phyloP scores from a whole-genome alignment of 1,140 invertebrate genomes.

The Orchestia grillus region DNA sequence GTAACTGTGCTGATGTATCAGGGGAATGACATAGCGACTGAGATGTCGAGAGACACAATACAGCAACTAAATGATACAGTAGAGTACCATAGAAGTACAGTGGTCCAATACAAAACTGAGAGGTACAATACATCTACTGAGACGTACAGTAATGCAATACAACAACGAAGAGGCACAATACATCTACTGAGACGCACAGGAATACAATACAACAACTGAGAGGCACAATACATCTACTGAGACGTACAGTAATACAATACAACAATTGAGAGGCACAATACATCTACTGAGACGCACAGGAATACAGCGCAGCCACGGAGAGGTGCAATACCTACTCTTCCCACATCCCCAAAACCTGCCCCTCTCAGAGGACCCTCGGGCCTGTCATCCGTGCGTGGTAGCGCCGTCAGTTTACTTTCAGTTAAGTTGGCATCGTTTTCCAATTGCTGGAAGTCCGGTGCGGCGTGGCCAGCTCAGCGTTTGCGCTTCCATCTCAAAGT shows the following conservation, averaged over 20 bases:
- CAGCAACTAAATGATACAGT: no score
- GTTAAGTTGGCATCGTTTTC: constrained; percentile 7
- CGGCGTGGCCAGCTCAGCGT: not conserved
- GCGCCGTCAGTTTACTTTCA: not conserved
- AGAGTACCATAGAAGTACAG: no score
- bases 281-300: not conserved
- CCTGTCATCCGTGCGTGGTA: no score
- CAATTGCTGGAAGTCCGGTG: not conserved
- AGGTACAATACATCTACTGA: not conserved
- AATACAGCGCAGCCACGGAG: not conserved
- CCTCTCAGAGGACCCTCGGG: no score
- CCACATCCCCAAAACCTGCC: no score
- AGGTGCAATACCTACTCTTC: no score
- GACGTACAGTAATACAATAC: not conserved
- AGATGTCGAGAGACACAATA: no score
- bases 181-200: not conserved
- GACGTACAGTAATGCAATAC: not conserved
- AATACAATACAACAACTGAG: not conserved
- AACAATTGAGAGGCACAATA: not conserved
- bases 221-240: not conserved
- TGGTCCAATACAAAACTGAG: not conserved
- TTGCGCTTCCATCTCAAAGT: not conserved
- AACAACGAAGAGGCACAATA: no score
- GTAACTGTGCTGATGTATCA: no score
- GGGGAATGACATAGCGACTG: no score